Evolutionary conservation across 1,140 invertebrate genomes (phyloP), one percentile per base, ranked within the genome.

Genomic region (Tyrophagus putrescentiae): DNA sequence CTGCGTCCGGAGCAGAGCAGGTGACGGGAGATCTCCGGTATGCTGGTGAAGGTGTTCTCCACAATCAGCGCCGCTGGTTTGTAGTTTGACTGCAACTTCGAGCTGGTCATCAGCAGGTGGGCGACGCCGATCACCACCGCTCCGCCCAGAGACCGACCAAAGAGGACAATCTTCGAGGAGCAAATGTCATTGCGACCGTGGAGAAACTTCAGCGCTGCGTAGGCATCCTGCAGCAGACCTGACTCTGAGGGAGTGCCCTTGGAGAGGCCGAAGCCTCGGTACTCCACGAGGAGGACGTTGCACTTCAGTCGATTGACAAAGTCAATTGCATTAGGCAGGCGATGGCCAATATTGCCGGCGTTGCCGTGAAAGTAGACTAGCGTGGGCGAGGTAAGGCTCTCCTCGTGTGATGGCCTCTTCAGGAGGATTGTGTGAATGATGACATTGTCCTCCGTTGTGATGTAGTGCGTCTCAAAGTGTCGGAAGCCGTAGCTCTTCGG

Each of bases 41-140:
- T 87, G 69, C 84, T 89, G 7, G 88, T 93, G 69, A 96, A 96
- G 39, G 90, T 93, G 70, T 96, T 96, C 74, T 96, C 91, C 29
- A 95, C 76, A 64, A 96, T 80, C 63, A 93, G 71, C 66, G 83
- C 87, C 79, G 84, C 83, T 60, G 93, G 81, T 74, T 66, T 61
- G 29, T 61, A 58, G 48, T 64, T 60, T 69, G 78, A 78, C 39
- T 75, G 72, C 70, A 84, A 84, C 62, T 85, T 79, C 45, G 79
- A 72, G 62, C 81, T 79, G 45, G 80, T 79, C 16, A n/a, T 52
- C 2, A 54, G n/a, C 39, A 21, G 3, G 39, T 54, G 7, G 16
- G 84, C 84, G 63, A 92, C 75, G 59, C 92, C 84, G 65, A 93
- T 84, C 0, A 84, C 87, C 27, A 93, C 82, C 18, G 86, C 87